phyloP scores from a whole-genome alignment of 2,888 invertebrate genomes.

The Carterocephalus palaemon region DNA sequence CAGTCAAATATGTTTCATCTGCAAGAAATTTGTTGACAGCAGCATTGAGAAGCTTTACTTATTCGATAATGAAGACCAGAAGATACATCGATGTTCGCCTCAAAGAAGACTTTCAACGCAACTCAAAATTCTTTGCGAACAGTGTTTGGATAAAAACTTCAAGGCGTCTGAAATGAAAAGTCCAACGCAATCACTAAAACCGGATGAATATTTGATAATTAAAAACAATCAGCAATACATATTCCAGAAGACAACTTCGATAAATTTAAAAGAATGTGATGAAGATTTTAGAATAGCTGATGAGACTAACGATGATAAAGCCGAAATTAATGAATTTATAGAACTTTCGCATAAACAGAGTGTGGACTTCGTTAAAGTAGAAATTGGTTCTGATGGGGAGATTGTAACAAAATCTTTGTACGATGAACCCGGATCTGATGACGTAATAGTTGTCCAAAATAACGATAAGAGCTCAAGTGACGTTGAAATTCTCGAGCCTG shows the following conservation, averaged over 20 bases:
- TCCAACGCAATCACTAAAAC: constrained; percentile 55
- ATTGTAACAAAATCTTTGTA: constrained; percentile 57
- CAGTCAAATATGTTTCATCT: constrained; percentile 62
- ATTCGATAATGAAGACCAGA: constrained; percentile 71
- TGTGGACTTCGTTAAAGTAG: constrained; percentile 57
- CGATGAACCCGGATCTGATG: constrained; percentile 39
- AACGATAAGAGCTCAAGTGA: constrained; percentile 57
- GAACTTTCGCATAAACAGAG: constrained; percentile 14
- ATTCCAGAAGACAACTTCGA: constrained; percentile 56
- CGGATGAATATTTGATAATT: constrained; percentile 66
- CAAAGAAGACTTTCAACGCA: constrained; percentile 57
- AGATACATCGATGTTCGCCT: constrained; percentile 58
- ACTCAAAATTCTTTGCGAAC: constrained; percentile 64
- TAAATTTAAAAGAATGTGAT: constrained; percentile 37
- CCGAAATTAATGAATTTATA: constrained; percentile 28
- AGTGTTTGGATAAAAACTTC: constrained; percentile 59
- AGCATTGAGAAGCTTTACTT: constrained; percentile 59
- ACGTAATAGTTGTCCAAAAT: constrained; percentile 49
- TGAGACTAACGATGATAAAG: constrained; percentile 36
- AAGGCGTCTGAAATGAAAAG: constrained; percentile 57
- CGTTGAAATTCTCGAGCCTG: constrained; percentile 60
- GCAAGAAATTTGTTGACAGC: constrained; percentile 54
- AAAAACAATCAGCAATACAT: constrained; percentile 71
- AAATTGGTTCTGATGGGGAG: constrained; percentile 68
- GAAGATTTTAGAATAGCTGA: constrained; percentile 28